These are phyloP conservation scores for Cryptophagus acutangulus DNA, from an alignment of 2,888 invertebrate species.

Conservation along the genomic window DNA sequence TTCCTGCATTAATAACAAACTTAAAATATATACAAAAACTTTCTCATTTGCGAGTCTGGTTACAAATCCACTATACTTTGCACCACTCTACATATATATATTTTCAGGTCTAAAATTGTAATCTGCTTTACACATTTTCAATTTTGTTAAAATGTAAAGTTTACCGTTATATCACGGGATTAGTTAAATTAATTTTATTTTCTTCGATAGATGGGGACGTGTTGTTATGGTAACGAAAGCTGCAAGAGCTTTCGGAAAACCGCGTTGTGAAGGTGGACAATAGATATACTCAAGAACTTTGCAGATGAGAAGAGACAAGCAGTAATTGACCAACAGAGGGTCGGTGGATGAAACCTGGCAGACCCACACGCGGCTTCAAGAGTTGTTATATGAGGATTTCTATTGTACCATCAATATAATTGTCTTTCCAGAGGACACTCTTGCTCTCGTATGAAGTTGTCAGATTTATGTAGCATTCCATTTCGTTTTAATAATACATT, in stretches of 20 bases:
- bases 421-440: no score
- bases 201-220: slow-evolving; percentile 28
- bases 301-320: slow-evolving; percentile 37
- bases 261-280: slow-evolving; percentile 29
- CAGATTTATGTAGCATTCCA: no score
- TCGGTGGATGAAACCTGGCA: slow-evolving; percentile 21
- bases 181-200: slow-evolving; percentile 40
- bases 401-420: slow-evolving; percentile 5
- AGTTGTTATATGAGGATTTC: slow-evolving; percentile 12
- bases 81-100: no score
- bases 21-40: no score
- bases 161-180: slow-evolving; percentile 27
- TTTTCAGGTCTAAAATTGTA: no score
- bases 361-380: slow-evolving; percentile 12
- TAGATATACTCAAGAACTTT: slow-evolving; percentile 27
- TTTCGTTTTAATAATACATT: no score
- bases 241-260: not conserved
- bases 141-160: no score
- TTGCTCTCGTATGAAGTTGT: no score
- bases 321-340: slow-evolving; percentile 38
- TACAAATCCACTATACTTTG: no score
- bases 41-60: no score
- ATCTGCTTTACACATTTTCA: no score
- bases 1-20: no score
- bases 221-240: slow-evolving; percentile 39